Conservation (phyloP, 2,888 invertebrate species). For the Seladonia tumulorum region DNA sequence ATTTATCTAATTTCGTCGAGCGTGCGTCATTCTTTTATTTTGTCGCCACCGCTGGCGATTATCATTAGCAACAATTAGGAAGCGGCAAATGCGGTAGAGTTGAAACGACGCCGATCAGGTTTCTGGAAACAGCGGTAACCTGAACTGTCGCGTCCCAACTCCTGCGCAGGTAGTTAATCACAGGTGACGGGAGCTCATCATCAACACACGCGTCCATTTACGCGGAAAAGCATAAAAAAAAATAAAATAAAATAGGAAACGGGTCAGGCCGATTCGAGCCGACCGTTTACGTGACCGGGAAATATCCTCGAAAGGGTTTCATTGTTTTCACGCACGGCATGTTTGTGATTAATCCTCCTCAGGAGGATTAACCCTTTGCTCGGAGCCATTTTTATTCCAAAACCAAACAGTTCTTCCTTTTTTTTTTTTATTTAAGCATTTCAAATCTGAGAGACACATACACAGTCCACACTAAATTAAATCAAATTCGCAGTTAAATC, state of each 20-base stretch:
- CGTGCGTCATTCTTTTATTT: background rate
- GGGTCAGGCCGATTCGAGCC: background rate
- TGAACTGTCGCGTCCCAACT: slow-evolving; percentile 27
- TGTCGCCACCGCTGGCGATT: background rate
- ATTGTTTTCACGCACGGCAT: background rate
- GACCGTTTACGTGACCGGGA: background rate
- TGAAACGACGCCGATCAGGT: slow-evolving; percentile 26
- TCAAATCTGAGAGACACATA: no score
- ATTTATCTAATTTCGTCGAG: background rate
- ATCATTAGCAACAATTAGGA: background rate
- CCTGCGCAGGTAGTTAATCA: slow-evolving; percentile 37
- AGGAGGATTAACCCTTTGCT: background rate
- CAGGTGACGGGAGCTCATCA: slow-evolving; percentile 25
- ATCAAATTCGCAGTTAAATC: no score
- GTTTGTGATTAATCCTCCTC: background rate
- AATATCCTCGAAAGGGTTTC: background rate
- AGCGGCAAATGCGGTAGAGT: slow-evolving; percentile 15
- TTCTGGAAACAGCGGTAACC: slow-evolving; percentile 51
- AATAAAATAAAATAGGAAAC: background rate
- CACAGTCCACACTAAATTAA: no score
- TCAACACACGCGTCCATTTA: background rate
- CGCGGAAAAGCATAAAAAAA: background rate
- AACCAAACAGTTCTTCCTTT: background rate
- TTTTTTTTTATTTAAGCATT: no score
- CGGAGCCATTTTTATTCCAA: background rate